Base-by-base conservation (phyloP, 2,888 invertebrate genomes). In the Aleiodes alternator region DNA sequence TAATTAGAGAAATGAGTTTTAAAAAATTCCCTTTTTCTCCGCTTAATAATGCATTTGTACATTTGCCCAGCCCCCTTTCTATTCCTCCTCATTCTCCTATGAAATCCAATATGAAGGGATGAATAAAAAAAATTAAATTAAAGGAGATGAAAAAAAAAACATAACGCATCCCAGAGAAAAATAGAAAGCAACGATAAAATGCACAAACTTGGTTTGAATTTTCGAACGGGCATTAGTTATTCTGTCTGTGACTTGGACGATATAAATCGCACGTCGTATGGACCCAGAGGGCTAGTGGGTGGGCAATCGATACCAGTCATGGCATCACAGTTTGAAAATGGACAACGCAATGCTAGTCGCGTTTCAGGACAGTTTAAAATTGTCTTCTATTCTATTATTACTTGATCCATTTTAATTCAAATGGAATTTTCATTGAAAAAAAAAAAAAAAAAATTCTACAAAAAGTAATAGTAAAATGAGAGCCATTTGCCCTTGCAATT, bases 221-320 rank as follows among this genome's bases (percentile, higher is more conserved):
- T 55, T 69, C 69, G 51, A 43, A 53, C 14, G 69, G 34, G 69
- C 82, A 81, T 83, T 82, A 81, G 82, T 82, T 82, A 81, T 83
- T 82, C 81, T 78, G 81, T 78, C 77, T 81, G 79, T 69, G 81
- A 81, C 79, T 80, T 78, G 78, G 76, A 72, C 79, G 80, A 80
- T 82, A 82, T 84, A 83, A 83, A 84, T 84, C 82, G 77, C 80
- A 80, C 82, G 80, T 82, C 80, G 78, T 80, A 43, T 43, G 78
- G 77, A 78, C 69, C 69, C 23, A 23, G 23, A 69, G 31, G 51
- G 43, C 9, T 68, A 68, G 51, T 68, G 29, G 43, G 43, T 43
- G 31, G 68, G 29, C 51, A 68, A 68, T 68, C 68, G 68, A 68
- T 68, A 68, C 68, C 51, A 43, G 43, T 43, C 43, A 50, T 51